Evolutionary conservation across 2,797 vertebrate genomes (phyloP).

Genomic region (Danio jaintianensis): DNA sequence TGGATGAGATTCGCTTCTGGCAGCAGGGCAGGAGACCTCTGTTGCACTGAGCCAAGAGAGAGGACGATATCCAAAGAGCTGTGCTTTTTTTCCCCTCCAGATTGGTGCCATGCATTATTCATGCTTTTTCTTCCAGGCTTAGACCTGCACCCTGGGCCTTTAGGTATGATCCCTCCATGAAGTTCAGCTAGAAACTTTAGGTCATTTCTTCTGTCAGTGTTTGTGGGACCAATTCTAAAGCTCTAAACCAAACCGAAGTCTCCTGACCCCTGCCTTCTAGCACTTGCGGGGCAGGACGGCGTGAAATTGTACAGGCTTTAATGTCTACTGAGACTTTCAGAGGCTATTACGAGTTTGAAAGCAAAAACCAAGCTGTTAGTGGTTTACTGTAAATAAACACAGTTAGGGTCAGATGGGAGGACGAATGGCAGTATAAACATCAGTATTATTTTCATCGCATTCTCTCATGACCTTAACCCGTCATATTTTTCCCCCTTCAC

Average conservation of each 20-base stretch:
- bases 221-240: slow-evolving; percentile 30
- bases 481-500: background rate
- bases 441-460: slow-evolving; percentile 33
- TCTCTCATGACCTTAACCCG: slow-evolving; percentile 23
- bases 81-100: background rate
- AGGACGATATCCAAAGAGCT: background rate
- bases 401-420: slow-evolving; percentile 37
- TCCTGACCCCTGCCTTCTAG: slow-evolving; percentile 36
- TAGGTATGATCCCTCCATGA: slow-evolving; percentile 34
- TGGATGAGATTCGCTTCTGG: slow-evolving; percentile 14
- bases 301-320: slow-evolving; percentile 48
- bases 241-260: slow-evolving; percentile 34
- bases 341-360: slow-evolving; percentile 20
- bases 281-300: slow-evolving; percentile 15
- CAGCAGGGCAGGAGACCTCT: background rate
- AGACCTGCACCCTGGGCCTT: slow-evolving; percentile 40
- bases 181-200: slow-evolving; percentile 27
- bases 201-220: slow-evolving; percentile 14
- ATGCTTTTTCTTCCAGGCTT: slow-evolving; percentile 37
- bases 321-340: slow-evolving; percentile 35
- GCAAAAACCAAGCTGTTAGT: slow-evolving; percentile 45
- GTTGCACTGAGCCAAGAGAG: slow-evolving; percentile 8
- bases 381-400: slow-evolving; percentile 53
- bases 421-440: slow-evolving; percentile 28
- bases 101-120: slow-evolving; percentile 39